Conservation (phyloP, 2,888 invertebrate species). For the Dinocampus coccinellae region DNA sequence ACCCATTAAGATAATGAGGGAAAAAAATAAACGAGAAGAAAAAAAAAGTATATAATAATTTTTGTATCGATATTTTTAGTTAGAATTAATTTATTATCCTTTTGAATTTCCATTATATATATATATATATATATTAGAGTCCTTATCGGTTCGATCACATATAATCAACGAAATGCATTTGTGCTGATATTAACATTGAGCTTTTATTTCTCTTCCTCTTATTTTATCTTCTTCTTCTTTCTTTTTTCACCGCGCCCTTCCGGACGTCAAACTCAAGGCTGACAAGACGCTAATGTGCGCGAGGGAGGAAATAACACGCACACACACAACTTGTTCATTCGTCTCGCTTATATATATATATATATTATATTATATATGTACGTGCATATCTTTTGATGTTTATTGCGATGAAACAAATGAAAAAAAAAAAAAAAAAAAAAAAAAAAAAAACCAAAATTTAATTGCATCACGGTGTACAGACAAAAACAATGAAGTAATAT, state of each 20-base stretch:
- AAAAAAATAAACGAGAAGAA: neutral
- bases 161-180: slow-evolving; percentile 65
- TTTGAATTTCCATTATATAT: no score
- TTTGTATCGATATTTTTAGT: neutral
- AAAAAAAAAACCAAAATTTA: neutral
- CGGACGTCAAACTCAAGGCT: slow-evolving; percentile 60
- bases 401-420: neutral
- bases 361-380: neutral
- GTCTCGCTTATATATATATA: slow-evolving; percentile 7
- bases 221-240: slow-evolving; percentile 46
- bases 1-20: neutral
- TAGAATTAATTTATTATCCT: neutral
- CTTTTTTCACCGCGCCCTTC: slow-evolving; percentile 64
- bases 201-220: slow-evolving; percentile 50
- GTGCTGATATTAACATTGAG: slow-evolving; percentile 46
- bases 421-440: no score
- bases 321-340: slow-evolving; percentile 19
- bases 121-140: neutral
- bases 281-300: slow-evolving; percentile 25
- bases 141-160: slow-evolving; percentile 49
- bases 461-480: neutral
- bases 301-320: neutral
- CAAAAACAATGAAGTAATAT: neutral
- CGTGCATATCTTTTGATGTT: slow-evolving; percentile 21
- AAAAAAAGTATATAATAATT: neutral